phyloP scores from a whole-genome alignment of 2,888 invertebrate genomes.

The Lasiommata megera region DNA sequence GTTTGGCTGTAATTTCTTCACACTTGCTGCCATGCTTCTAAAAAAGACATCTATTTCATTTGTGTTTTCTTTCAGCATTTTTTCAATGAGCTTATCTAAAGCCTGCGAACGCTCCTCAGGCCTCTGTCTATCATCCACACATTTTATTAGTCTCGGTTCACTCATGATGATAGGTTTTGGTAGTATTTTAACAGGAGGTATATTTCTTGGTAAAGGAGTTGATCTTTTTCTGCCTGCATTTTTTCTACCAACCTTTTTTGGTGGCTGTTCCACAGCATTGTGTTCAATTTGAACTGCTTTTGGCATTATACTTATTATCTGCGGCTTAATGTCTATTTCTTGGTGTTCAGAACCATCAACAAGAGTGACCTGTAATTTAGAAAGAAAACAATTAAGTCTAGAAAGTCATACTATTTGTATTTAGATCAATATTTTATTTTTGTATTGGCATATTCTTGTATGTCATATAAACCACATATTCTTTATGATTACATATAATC shows the following conservation, averaged over 20 bases:
- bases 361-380: slow-evolving; percentile 65
- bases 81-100: slow-evolving; percentile 70
- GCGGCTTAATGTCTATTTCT: slow-evolving; percentile 41
- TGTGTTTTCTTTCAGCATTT: slow-evolving; percentile 68
- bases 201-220: slow-evolving; percentile 51
- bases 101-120: slow-evolving; percentile 59
- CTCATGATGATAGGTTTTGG: slow-evolving; percentile 67
- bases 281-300: slow-evolving; percentile 51
- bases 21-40: slow-evolving; percentile 75
- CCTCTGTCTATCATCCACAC: slow-evolving; percentile 60
- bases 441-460: too few species aligned
- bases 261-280: slow-evolving; percentile 42
- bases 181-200: slow-evolving; percentile 69
- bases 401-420: too few species aligned
- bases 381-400: not conserved
- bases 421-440: too few species aligned
- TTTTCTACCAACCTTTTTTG: slow-evolving; percentile 56
- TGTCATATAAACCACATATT: too few species aligned
- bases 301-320: slow-evolving; percentile 41
- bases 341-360: slow-evolving; percentile 59
- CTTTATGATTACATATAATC: too few species aligned
- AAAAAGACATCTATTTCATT: slow-evolving; percentile 77
- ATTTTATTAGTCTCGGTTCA: slow-evolving; percentile 60
- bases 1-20: slow-evolving; percentile 72
- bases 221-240: slow-evolving; percentile 62